These are phyloP conservation scores for Philereme vetulata DNA, from an alignment of 2,888 invertebrate genomes.

Conservation along the genomic window DNA sequence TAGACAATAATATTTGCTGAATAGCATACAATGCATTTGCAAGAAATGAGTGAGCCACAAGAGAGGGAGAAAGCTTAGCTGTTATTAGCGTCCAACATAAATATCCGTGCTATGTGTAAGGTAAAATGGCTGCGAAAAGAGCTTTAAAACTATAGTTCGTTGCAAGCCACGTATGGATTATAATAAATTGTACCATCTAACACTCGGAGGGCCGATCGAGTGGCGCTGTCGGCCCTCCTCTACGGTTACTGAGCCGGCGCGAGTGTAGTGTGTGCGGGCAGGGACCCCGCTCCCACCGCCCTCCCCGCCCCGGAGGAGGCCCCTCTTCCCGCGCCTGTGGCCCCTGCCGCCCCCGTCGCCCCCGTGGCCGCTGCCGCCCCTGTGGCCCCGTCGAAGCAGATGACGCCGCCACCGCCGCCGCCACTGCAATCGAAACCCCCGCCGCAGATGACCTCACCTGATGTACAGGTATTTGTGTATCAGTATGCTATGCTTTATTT, in stretches of 20 bases:
- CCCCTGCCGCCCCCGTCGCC: conserved; percentile 19
- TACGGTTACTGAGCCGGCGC: conserved; percentile 63
- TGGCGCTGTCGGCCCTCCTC: conserved; percentile 56
- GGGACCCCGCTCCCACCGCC: conserved; percentile 55
- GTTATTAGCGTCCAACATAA: too few relatives aligned
- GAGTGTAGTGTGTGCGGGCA: conserved; percentile 69
- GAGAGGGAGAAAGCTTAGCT: too few relatives aligned
- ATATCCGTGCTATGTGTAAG: too few relatives aligned
- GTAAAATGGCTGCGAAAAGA: too few relatives aligned
- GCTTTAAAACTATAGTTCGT: background rate
- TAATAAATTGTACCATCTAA: conserved; percentile 19
- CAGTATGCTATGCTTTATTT: conserved; percentile 12
- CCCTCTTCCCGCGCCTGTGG: conserved; percentile 63
- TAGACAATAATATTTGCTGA: too few relatives aligned
- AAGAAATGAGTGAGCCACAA: too few relatives aligned
- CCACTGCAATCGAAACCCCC: conserved; percentile 28
- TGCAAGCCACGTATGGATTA: conserved; percentile 13
- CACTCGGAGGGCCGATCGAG: conserved; percentile 61
- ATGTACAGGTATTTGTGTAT: conserved; percentile 35
- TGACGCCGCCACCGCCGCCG: conserved; percentile 39
- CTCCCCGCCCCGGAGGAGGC: conserved; percentile 52
- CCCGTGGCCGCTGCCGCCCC: conserved; percentile 2
- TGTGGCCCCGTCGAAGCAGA: conserved; percentile 20
- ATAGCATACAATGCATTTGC: too few relatives aligned
- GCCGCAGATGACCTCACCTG: conserved; percentile 36